Conservation (phyloP, 2,797 vertebrate genomes). For the Fringilla coelebs region DNA sequence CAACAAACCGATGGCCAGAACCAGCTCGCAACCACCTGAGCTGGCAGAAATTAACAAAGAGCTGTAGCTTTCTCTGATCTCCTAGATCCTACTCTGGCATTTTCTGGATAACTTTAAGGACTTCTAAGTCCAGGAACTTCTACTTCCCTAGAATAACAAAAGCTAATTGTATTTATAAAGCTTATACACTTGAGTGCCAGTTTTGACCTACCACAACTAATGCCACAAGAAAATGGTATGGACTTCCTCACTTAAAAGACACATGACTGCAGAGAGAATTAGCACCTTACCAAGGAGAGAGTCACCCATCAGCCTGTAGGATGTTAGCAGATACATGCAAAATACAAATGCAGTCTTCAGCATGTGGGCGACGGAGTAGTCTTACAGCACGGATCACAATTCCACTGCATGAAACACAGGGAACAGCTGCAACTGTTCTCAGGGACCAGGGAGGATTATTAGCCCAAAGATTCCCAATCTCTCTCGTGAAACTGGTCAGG, state of each 20-base stretch:
- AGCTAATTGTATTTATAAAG: neutral
- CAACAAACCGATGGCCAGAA: neutral
- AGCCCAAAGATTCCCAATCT: neutral
- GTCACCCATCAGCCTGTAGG: neutral
- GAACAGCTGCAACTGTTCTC: constrained; percentile 34
- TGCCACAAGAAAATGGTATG: neutral
- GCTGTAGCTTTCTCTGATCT: neutral
- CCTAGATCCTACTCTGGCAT: neutral
- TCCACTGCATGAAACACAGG: constrained; percentile 6
- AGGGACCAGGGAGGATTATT: neutral
- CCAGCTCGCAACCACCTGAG: neutral
- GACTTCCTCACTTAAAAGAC: neutral
- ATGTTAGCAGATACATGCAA: neutral
- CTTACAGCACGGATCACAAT: neutral
- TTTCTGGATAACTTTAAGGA: neutral
- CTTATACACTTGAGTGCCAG: neutral
- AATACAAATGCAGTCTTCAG: neutral
- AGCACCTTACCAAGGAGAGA: neutral
- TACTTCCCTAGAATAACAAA: neutral
- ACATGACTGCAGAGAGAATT: neutral
- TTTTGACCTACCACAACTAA: neutral
- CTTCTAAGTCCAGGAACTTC: neutral
- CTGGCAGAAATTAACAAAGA: neutral
- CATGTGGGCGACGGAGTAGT: neutral
- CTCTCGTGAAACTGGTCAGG: neutral